Base-by-base conservation (phyloP, 1,140 invertebrate genomes). In the Apis florea region DNA sequence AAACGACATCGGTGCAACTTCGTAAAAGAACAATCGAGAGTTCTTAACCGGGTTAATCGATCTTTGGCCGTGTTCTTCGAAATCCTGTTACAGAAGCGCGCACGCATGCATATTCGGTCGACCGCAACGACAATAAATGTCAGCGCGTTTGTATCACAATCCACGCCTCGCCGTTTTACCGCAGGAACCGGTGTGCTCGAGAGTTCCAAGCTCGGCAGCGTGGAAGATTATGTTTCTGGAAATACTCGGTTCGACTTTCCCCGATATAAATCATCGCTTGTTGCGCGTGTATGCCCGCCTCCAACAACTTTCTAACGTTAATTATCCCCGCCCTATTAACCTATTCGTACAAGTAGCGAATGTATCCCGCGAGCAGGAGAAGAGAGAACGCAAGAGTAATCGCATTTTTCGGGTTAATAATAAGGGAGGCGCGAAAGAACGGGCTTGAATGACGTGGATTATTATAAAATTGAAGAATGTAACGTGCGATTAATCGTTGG, bases 1-100 rank as follows among this genome's bases (percentile, higher is more conserved):
- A n/a, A n/a, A n/a, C n/a, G n/a, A n/a, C n/a, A n/a, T n/a, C n/a
- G n/a, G n/a, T n/a, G n/a, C n/a, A n/a, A 40, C 31, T 40, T 40
- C 31, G 31, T 5, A 40, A 40, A 40, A 5, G 24, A 71, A 53
- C 24, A 9, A 51, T 74, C 63, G 63, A 58, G 53, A 51, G 31
- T 69, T 40, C 13, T 31, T 68, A 85, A 83, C 75, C 80, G 58
- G 81, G 85, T 66, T 85, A 72, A 86, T 85, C 80, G 85, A 86
- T 86, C 84, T 85, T 70, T 59, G 31, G 15, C 51, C 61, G 24
- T 75, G 79, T 74, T 85, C 76, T 53, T 76, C 61, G 67, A 81
- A 76, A 69, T 81, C 82, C 58, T 51, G 72, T 24, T 81, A 21
- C 58, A 84, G 51, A 47, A n/a, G 53, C 17, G 11, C 66, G 31